These are phyloP conservation scores for Pelobates cultripes DNA, from an alignment of 2,797 vertebrate species.

Conservation along the genomic window DNA sequence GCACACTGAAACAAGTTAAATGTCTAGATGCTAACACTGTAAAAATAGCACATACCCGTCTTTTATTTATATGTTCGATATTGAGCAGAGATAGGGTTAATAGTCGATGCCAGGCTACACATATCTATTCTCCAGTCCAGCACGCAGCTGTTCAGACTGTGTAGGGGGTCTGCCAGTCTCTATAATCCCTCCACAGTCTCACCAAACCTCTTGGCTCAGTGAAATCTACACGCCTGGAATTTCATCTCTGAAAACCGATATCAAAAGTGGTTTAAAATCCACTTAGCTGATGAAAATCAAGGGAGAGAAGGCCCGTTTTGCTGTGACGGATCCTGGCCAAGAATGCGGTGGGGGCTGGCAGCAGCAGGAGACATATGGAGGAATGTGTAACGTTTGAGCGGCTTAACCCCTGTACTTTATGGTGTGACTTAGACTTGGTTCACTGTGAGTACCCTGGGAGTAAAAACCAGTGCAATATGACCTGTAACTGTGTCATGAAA, in stretches of 20 bases:
- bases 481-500: conserved; percentile 13
- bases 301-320: conserved; percentile 48
- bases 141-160: conserved; percentile 51
- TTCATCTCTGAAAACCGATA: conserved; percentile 56
- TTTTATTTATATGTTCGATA: not conserved
- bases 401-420: conserved; percentile 42
- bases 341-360: conserved; percentile 51
- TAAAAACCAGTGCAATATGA: conserved; percentile 27
- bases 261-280: conserved; percentile 58
- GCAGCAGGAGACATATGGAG: conserved; percentile 56
- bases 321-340: conserved; percentile 45
- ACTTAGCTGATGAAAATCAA: conserved; percentile 57
- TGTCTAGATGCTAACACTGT: not conserved
- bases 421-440: conserved; percentile 44
- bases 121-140: conserved; percentile 17
- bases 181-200: conserved; percentile 50
- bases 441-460: conserved; percentile 31
- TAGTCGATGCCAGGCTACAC: not conserved
- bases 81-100: conserved; percentile 18
- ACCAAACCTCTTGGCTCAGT: conserved; percentile 56
- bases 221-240: conserved; percentile 55
- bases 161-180: conserved; percentile 55
- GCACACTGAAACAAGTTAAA: too few species aligned
- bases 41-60: not conserved
- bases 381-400: conserved; percentile 45